Percentiles rank a stretch among this genome's conserved stretches.
phyloP scores from a whole-genome alignment of 2,797 vertebrate species.

The Acrossocheilus fasciatus region DNA sequence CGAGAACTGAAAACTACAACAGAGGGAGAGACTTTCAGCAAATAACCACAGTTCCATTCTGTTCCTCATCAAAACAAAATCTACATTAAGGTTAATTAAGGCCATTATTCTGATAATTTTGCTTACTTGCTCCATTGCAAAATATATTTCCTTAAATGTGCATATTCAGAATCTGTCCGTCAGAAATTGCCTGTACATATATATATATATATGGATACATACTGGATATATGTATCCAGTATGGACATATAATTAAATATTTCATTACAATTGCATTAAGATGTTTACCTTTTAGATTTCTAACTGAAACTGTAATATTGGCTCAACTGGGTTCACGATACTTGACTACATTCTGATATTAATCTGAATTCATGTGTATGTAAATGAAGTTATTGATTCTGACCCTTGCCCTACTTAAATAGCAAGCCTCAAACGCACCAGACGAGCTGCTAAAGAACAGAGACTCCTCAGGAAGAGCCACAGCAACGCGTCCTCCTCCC shows the following conservation, averaged over 20 bases:
- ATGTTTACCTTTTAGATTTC: not conserved
- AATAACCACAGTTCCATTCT: not conserved
- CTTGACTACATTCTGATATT: not conserved
- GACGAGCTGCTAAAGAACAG: not conserved
- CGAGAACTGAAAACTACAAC: not conserved
- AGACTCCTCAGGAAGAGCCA: constrained; percentile 29
- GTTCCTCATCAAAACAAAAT: not conserved
- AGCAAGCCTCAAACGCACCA: not conserved
- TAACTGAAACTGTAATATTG: not conserved
- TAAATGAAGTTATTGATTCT: not conserved
- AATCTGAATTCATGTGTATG: not conserved
- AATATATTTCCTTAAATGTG: not conserved
- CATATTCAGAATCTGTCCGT: not conserved
- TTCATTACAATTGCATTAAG: not conserved
- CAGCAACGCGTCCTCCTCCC: constrained; percentile 65
- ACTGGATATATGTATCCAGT: no score
- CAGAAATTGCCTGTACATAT: not conserved
- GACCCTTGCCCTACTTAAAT: not conserved
- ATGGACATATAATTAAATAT: not conserved
- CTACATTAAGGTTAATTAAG: not conserved
- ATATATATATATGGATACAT: no score
- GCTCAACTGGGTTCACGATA: not conserved
- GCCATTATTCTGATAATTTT: not conserved
- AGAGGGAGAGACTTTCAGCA: not conserved
- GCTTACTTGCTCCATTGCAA: not conserved